Conservation (phyloP, 2,888 invertebrate genomes). For the Hypomecis atomaria region DNA sequence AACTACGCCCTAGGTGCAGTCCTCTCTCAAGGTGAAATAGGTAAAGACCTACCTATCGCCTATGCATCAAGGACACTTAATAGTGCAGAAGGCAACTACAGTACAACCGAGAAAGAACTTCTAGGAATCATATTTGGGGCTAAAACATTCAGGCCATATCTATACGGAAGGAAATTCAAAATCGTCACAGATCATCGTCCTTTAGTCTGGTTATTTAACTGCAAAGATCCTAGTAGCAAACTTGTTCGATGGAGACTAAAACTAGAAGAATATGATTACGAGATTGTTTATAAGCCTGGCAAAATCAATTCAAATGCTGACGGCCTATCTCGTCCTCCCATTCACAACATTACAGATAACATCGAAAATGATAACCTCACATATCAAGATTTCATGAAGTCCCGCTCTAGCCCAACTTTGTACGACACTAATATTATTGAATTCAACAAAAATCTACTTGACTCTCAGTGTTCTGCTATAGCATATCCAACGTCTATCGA, state of each 20-base stretch:
- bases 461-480: too few species aligned
- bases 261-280: neutral
- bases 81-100: conserved; percentile 32
- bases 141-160: conserved; percentile 30
- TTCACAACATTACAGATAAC: too few species aligned
- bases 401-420: too few species aligned
- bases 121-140: conserved; percentile 29
- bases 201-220: conserved; percentile 31
- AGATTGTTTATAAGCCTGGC: too few species aligned
- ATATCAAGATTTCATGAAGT: too few species aligned
- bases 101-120: conserved; percentile 29
- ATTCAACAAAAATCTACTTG: too few species aligned
- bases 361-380: too few species aligned
- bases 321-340: neutral
- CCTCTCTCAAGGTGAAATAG: conserved; percentile 1
- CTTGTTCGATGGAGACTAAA: neutral
- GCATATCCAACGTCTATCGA: too few species aligned
- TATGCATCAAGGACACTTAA: conserved; percentile 34
- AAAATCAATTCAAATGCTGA: too few species aligned
- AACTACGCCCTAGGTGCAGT: too few species aligned
- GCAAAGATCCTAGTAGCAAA: conserved; percentile 26
- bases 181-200: conserved; percentile 33
- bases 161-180: conserved; percentile 29
- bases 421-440: too few species aligned
- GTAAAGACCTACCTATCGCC: conserved; percentile 31